Percentiles rank a stretch among this genome's conserved stretches.
Conservation (phyloP, 1,140 invertebrate genomes). For the Melipona quadrifasciata region DNA sequence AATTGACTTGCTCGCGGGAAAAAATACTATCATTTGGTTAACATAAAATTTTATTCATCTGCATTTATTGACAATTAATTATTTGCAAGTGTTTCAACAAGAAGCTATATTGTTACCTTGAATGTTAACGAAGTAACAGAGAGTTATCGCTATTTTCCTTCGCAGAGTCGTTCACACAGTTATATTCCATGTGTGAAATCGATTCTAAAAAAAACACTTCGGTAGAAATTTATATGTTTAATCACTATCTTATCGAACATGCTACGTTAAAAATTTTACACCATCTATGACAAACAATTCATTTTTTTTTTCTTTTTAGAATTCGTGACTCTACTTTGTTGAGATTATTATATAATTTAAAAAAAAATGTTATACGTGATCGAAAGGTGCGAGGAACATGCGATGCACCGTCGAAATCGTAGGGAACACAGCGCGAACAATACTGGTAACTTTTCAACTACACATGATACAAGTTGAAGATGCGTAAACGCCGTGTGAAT, state of each 20-base stretch:
- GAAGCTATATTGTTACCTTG: conserved; percentile 27
- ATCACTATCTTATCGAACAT: background rate
- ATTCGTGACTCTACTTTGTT: background rate
- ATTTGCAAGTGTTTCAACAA: background rate
- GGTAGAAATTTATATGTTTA: background rate
- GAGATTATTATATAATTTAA: background rate
- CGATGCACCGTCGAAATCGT: conserved; percentile 25
- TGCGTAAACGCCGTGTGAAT: conserved; percentile 1
- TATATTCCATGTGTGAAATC: background rate
- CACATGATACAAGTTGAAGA: conserved; percentile 15
- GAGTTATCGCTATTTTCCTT: conserved; percentile 15
- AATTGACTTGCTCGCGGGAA: background rate
- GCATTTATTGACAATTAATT: background rate
- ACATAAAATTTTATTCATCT: background rate
- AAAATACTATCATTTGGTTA: background rate
- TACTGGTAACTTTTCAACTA: conserved; percentile 37
- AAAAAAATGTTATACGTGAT: background rate
- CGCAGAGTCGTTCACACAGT: background rate
- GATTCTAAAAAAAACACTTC: background rate
- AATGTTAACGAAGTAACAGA: background rate
- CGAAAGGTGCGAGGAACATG: background rate
- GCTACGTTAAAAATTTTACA: background rate
- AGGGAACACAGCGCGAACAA: conserved; percentile 26
- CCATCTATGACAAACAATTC: background rate
- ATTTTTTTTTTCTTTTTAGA: background rate